phyloP scores from a whole-genome alignment of 2,797 vertebrate genomes.

The Dipus sagitta region DNA sequence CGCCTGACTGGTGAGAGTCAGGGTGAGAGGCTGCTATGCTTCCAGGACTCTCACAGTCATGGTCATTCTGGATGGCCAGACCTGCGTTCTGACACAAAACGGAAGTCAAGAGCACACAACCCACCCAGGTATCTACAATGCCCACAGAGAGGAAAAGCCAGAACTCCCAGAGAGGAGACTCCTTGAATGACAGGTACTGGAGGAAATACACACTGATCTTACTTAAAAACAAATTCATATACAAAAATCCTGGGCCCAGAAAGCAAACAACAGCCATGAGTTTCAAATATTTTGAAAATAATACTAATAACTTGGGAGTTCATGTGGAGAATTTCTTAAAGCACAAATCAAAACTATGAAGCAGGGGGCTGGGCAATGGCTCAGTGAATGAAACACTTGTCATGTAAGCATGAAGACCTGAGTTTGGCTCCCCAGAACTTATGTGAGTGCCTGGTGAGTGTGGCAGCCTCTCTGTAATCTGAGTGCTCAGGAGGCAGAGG shows the following conservation, averaged over 20 bases:
- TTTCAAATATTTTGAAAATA: constrained; percentile 10
- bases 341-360: not conserved
- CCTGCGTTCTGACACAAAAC: not conserved
- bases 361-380: too few species aligned
- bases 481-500: too few species aligned
- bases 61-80: not conserved
- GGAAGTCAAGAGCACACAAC: not conserved
- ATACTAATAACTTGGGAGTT: not conserved
- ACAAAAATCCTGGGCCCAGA: not conserved
- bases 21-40: not conserved
- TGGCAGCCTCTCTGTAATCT: too few species aligned
- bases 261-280: not conserved
- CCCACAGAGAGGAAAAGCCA: not conserved
- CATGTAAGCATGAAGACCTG: too few species aligned
- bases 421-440: too few species aligned
- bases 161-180: not conserved
- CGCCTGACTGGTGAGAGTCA: not conserved
- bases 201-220: not conserved
- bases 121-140: not conserved
- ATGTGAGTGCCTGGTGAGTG: too few species aligned
- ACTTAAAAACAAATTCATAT: not conserved
- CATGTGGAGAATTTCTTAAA: not conserved
- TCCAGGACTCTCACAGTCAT: not conserved
- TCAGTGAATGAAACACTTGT: too few species aligned
- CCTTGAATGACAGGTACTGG: not conserved